Evolutionary conservation across 2,888 invertebrate species (phyloP), one percentile per base, ranked within the genome.

Genomic region (Cheilosia impressa): DNA sequence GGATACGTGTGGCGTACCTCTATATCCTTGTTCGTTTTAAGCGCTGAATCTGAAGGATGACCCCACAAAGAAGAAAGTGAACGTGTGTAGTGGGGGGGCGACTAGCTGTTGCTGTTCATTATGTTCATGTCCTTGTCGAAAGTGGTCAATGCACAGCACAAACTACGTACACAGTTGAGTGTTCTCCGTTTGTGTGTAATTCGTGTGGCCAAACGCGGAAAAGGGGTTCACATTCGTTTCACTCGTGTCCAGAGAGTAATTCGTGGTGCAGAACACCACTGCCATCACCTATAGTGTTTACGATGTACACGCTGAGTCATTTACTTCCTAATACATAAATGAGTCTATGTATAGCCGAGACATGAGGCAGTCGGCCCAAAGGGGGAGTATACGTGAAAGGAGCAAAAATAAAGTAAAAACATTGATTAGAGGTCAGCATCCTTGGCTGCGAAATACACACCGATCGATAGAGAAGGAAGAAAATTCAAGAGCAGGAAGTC

Each of bases 351-450:
- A 52, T 41, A 60, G 17, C 27, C 52, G 52, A 60, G 41, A 75
- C 53, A 38, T 38, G 34, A 45, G 57, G 66, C 45, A 24, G 31
- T 55, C 22, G 34, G 41, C 24, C 41, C 31, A 53, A 38, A 27
- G 22, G 58, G 34, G 55, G 50, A 43, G 69, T 27, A n/a, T n/a
- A 38, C 38, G 13, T 38, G 57, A n/a, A 24, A 58, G 60, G 45
- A 34, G n/a, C 31, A 6, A 31, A 78, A 41, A 53, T 31, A 55
- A 73, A 66, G 68, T 17, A 68, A 71, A 71, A 73, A 80, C 82
- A 84, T 84, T 84, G 84, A 84, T 84, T 84, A 84, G 80, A 84
- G 84, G 84, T 84, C 84, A 84, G 84, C 80, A 84, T 84, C 84
- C 84, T 71, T 80, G 73, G 58, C 38, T 38, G 38, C 38, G 34